phyloP scores from a whole-genome alignment of 2,113 vertebrate species.

The Dolichallabes microphthalmus region DNA sequence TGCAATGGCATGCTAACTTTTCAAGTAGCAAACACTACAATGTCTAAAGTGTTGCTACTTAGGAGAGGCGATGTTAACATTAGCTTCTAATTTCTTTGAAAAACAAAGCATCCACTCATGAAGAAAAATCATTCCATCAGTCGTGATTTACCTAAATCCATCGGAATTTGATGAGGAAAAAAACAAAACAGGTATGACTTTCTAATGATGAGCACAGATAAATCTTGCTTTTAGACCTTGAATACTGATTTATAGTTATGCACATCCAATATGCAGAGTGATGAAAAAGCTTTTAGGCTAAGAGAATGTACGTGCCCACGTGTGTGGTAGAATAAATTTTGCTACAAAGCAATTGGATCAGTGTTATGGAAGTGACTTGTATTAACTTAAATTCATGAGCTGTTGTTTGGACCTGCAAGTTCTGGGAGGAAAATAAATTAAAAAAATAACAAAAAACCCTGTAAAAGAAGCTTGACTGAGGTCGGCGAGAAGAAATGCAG shows the following conservation, averaged over 20 bases:
- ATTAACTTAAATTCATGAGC: slow-evolving; percentile 11
- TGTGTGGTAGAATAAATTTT: background rate
- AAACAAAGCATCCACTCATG: slow-evolving; percentile 16
- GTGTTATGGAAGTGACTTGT: background rate
- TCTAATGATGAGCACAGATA: background rate
- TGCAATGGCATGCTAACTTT: background rate
- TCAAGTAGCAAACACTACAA: background rate
- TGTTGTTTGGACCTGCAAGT: background rate
- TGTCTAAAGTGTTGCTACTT: too few species aligned
- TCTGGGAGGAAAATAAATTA: background rate
- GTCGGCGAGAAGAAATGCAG: background rate
- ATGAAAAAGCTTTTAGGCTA: slow-evolving; percentile 28
- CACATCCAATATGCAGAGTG: slow-evolving; percentile 15
- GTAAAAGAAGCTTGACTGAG: background rate
- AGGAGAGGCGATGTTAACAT: background rate
- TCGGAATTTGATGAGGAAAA: background rate
- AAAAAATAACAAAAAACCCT: background rate
- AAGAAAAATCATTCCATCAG: background rate
- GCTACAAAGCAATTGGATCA: slow-evolving; percentile 7
- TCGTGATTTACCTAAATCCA: background rate
- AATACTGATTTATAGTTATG: slow-evolving; percentile 5
- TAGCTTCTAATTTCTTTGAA: slow-evolving; percentile 36
- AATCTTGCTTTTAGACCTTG: background rate
- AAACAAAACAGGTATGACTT: background rate
- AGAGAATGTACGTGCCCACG: background rate